Conservation (phyloP, 2,113 vertebrate genomes). For the Cervus canadensis region DNA sequence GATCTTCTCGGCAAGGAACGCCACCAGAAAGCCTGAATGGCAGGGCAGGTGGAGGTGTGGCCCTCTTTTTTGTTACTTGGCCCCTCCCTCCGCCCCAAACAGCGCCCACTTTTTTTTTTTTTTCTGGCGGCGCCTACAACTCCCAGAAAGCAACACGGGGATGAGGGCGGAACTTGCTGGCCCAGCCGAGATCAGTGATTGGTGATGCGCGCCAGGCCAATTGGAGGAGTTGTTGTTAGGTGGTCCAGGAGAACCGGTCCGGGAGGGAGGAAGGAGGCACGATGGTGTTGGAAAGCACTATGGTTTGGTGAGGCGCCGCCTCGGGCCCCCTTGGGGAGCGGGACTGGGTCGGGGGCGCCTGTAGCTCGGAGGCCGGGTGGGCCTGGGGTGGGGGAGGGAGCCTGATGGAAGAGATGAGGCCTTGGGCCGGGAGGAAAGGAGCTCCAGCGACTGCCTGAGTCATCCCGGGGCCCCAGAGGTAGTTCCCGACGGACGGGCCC, state of each 20-base stretch:
- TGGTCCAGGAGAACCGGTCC: neutral
- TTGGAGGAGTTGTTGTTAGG: slow-evolving; percentile 19
- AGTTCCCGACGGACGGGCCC: neutral
- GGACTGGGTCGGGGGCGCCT: neutral
- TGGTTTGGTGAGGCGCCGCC: slow-evolving; percentile 91
- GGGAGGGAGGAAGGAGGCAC: slow-evolving; percentile 75
- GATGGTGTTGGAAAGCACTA: slow-evolving; percentile 97
- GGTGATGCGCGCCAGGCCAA: slow-evolving; percentile 35
- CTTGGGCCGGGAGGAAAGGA: neutral
- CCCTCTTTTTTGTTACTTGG: too few relatives aligned
- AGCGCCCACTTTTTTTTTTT: neutral
- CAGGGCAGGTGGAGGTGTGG: neutral
- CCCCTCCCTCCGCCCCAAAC: accelerated
- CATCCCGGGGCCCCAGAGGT: slow-evolving; percentile 47
- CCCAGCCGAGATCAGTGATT: neutral
- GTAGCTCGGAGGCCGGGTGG: neutral
- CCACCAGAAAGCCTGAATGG: neutral
- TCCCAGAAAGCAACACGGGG: slow-evolving; percentile 56
- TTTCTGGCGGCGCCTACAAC: slow-evolving; percentile 43
- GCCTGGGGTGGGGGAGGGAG: accelerated
- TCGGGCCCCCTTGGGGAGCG: neutral
- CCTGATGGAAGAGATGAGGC: too few relatives aligned
- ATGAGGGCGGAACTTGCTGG: neutral
- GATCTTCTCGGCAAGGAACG: neutral
- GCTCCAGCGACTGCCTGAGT: slow-evolving; percentile 72